Base-by-base conservation (phyloP, 2,797 vertebrate species). In the Micropoecilia bifurca region DNA sequence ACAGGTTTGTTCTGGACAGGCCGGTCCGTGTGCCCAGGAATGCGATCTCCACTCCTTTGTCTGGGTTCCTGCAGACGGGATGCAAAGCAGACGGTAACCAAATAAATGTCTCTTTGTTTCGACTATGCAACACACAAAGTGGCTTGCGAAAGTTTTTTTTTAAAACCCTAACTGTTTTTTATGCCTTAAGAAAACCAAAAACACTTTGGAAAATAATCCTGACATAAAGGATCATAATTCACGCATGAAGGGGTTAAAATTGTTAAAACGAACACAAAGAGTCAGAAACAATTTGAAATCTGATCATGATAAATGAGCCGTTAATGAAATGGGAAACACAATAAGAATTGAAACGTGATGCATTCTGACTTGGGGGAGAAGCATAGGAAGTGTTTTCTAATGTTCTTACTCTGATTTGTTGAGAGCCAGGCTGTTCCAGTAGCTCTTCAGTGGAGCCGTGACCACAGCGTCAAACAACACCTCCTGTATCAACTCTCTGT, bases 31-130 rank as follows among this genome's bases (percentile, higher is more conserved):
- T 99, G 55, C 98, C 98, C 2, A 99, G 96, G 89, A 98, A 99
- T 63, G 98, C 95, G 16, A 99, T 97, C 91, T 99, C 98, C 46
- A 99, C 98, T 30, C 98, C 98, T 93, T 99, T 99, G 95, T 99
- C 98, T 82, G 98, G 98, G 93, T 99, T 99, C 90, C 98, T 99
- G 89, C 81, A 59, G 74, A 80, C 16, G 36, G 12, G 68, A 88
- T 45, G 55, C 69, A 78, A 28, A 78, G n/a, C n/a, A 9, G 71
- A 12, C 0, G 3, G 0, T 45, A 66, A 36, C 48, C 30, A 22
- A 80, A 73, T 33, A 9, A 36, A 14, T 41, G 2, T 28, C 25
- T 43, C 39, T 71, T 46, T 28, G 39, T 46, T 71, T 46, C 2
- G 8, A 13, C 68, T 16, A 16, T 71, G 39, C 39, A 43, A 41